Conservation (phyloP, 2,797 vertebrate species). For the Nothura maculosa region DNA sequence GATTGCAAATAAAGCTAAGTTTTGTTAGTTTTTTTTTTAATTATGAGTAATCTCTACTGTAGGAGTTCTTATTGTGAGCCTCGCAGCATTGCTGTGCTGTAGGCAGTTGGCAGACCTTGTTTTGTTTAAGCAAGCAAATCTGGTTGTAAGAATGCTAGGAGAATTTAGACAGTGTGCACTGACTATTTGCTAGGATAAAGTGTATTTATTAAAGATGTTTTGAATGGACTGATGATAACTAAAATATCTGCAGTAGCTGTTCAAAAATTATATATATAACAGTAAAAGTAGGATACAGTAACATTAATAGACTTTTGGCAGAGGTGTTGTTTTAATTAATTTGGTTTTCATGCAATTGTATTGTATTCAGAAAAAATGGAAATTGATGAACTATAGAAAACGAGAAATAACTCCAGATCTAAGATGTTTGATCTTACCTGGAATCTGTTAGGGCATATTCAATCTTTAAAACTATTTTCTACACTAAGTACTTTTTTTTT, state of each 20-base stretch:
- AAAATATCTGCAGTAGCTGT: not conserved
- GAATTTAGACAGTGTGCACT: not conserved
- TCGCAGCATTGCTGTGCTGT: not conserved
- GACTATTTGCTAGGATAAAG: not conserved
- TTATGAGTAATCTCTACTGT: constrained; percentile 3
- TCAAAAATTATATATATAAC: not conserved
- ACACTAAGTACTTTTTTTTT: not conserved
- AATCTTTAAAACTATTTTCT: not conserved
- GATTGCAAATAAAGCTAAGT: not conserved
- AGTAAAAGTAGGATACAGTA: not conserved
- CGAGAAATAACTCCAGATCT: not conserved
- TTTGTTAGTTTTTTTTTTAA: not conserved
- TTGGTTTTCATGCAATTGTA: not conserved
- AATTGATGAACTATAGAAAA: not conserved
- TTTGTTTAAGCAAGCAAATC: constrained; percentile 30
- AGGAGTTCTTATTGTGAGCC: not conserved
- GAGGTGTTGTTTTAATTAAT: not conserved
- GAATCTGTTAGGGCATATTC: not conserved
- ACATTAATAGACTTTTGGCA: not conserved
- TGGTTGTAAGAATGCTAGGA: not conserved
- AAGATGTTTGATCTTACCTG: not conserved
- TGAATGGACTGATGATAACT: not conserved
- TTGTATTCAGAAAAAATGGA: not conserved
- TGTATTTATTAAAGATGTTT: not conserved
- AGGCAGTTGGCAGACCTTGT: not conserved